Conservation (phyloP, 2,113 vertebrate genomes). For the Amphiprion percula region DNA sequence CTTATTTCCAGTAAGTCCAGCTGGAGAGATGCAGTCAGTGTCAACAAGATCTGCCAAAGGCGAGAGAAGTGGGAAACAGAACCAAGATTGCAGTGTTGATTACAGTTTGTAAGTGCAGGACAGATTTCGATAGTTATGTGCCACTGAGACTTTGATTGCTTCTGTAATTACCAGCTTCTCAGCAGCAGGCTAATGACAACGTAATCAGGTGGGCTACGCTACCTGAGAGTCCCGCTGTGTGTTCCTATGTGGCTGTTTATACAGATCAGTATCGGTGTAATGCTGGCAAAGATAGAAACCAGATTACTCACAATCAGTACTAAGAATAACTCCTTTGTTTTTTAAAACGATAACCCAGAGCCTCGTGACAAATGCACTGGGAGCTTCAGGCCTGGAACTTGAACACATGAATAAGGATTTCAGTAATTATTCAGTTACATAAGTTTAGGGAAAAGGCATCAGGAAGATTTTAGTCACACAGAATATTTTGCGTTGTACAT, state of each 20-base stretch:
- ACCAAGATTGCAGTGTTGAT: conserved; percentile 68
- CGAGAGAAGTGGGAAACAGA: conserved; percentile 47
- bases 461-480: too few species aligned
- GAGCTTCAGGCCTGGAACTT: too few species aligned
- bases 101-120: conserved; percentile 46
- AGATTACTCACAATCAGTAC: conserved; percentile 16
- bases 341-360: background rate
- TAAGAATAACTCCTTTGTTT: background rate
- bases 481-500: too few species aligned
- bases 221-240: conserved; percentile 18
- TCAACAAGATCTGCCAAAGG: conserved; percentile 39
- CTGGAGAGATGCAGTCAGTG: conserved; percentile 25
- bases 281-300: conserved; percentile 31
- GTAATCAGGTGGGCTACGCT: conserved; percentile 53
- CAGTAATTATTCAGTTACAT: too few species aligned
- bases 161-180: conserved; percentile 74
- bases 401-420: too few species aligned
- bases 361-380: background rate
- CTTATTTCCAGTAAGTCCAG: conserved; percentile 28
- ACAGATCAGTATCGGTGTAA: conserved; percentile 22
- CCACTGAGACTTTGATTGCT: conserved; percentile 74
- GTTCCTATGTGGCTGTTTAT: conserved; percentile 18
- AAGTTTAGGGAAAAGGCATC: too few species aligned
- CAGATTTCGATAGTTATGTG: conserved; percentile 73
- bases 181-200: conserved; percentile 55